Conservation (phyloP, 2,113 vertebrate species). For the Nothocercus julius region DNA sequence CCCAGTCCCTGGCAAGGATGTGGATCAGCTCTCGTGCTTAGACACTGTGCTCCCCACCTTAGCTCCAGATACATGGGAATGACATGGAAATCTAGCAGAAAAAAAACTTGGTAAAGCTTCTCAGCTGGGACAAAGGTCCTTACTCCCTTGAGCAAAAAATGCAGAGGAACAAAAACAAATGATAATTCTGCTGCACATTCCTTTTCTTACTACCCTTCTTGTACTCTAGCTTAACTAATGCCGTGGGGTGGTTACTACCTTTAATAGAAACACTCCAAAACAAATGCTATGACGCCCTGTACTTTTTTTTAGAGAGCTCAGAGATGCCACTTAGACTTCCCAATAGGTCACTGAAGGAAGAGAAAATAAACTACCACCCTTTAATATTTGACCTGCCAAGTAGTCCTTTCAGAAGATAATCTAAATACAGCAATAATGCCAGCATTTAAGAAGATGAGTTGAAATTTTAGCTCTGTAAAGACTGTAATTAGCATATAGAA, state of each 20-base stretch:
- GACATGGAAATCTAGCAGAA: background rate
- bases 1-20: background rate
- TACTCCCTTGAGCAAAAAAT: background rate
- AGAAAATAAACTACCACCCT: background rate
- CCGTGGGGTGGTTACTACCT: background rate
- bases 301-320: background rate
- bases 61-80: background rate
- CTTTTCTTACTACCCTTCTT: background rate
- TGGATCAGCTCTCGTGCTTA: background rate
- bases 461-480: constrained; percentile 14
- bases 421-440: background rate
- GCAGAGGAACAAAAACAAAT: background rate
- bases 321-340: background rate
- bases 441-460: background rate
- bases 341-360: background rate
- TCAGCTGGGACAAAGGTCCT: background rate
- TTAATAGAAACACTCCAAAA: background rate
- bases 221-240: background rate
- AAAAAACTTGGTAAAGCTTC: background rate
- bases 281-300: background rate
- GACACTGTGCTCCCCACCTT: background rate
- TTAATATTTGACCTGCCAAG: background rate
- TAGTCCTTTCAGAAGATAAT: constrained; percentile 1
- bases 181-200: background rate
- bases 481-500: background rate